Base-by-base conservation (phyloP, 2,113 vertebrate genomes). In the Semicossyphus pulcher region DNA sequence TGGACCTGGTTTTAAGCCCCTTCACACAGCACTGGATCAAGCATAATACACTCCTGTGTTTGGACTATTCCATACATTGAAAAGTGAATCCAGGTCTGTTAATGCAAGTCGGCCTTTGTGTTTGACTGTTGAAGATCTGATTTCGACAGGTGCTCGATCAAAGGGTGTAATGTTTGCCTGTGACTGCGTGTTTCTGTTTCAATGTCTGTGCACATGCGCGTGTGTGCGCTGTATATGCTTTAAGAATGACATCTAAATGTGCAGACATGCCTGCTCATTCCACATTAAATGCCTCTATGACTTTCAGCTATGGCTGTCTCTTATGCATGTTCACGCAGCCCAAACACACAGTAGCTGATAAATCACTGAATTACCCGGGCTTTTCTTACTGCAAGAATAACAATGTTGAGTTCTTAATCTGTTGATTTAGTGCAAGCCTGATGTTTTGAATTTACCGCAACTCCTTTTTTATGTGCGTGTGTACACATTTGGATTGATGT, bases 211-310 rank as follows among this genome's bases (percentile, higher is more conserved):
- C 49, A 23, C 9, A n/a, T n/a, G 20, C 14, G 62, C 70, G 49
- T 79, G 80, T 66, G 67, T 62, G n/a, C 36, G 48, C 48, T 63
- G 7, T 31, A 65, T 75, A 58, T 32, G 32, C 56, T 61, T 41
- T 29, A 85, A 62, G 72, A 60, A 68, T 59, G 67, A 69, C 81
- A 71, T 34, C 62, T 64, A 10, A 84, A 65, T 83, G 81, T 86
- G 68, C 84, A 69, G 75, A 88, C 88, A 82, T 81, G 84, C 45
- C 86, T 82, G 77, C 29, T 86, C 83, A 85, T 87, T 91, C 72
- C 87, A 62, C 65, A 72, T 80, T 51, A 75, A 87, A 89, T 87
- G 87, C 90, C 67, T 89, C 79, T 74, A 11, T 87, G 86, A 82
- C 67, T 86, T 76, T 86, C 62, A 87, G 78, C 77, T 83, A 83